Percentiles rank a stretch among this genome's conserved stretches.
Evolutionary conservation across 1,140 invertebrate genomes (phyloP).

Genomic region (Cardiocondyla obscurior): DNA sequence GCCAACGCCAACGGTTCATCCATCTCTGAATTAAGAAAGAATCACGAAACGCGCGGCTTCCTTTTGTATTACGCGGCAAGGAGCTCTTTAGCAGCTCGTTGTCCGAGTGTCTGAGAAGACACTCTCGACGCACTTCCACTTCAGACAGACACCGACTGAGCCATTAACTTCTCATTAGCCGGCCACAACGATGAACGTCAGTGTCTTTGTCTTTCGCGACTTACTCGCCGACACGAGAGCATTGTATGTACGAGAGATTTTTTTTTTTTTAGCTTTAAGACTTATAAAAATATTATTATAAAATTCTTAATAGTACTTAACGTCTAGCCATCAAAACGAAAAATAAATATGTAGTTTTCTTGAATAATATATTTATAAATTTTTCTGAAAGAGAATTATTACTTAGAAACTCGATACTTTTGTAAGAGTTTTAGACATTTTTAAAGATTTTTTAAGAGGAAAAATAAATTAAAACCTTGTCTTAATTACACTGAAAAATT

Average conservation of each 20-base stretch:
- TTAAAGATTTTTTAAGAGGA: background rate
- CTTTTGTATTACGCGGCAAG: slow-evolving; percentile 39
- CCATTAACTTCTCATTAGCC: slow-evolving; percentile 73
- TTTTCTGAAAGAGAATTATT: background rate
- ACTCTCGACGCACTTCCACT: slow-evolving; percentile 41
- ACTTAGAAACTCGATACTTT: background rate
- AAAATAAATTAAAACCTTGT: background rate
- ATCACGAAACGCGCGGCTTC: slow-evolving; percentile 18
- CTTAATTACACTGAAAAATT: background rate
- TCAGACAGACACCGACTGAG: slow-evolving; percentile 60
- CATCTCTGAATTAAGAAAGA: slow-evolving; percentile 49
- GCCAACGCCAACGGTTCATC: slow-evolving; percentile 10
- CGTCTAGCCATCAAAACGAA: background rate
- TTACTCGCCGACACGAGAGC: background rate
- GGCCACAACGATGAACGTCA: slow-evolving; percentile 3
- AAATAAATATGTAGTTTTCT: background rate
- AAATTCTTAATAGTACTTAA: background rate
- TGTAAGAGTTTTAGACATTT: background rate
- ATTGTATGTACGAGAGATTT: slow-evolving; percentile 12
- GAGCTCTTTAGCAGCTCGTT: slow-evolving; percentile 59
- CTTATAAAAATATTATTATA: slow-evolving; percentile 59
- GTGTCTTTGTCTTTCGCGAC: slow-evolving; percentile 40
- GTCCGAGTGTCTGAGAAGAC: slow-evolving; percentile 62
- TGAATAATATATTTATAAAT: background rate
- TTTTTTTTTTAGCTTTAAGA: slow-evolving; percentile 26